phyloP scores from a whole-genome alignment of 30 jellyfish, hydroid and myxozoan genomes.

The Calvadosia cruxmelitensis region DNA sequence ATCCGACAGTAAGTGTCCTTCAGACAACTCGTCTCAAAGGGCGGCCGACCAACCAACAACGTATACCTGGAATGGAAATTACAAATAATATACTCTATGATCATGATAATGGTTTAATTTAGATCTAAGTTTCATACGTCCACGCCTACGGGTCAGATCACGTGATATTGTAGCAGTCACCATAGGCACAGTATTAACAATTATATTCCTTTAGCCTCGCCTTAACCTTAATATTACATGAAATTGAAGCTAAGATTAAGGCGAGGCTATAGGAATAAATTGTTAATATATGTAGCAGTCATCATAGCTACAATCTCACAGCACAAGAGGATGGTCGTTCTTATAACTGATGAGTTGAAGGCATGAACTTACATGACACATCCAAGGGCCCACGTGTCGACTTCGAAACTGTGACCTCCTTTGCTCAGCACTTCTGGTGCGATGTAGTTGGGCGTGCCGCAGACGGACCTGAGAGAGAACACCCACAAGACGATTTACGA shows the following conservation, averaged over 20 bases:
- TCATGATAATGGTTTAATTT: not conserved
- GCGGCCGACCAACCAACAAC: constrained; percentile 92
- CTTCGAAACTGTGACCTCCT: constrained; percentile 91
- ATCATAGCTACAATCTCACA: no score
- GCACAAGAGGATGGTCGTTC: no score
- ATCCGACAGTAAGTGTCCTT: constrained; percentile 90
- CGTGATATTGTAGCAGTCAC: no score
- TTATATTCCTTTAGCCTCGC: no score
- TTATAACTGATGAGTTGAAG: no score
- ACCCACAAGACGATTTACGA: not conserved
- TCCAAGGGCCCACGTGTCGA: constrained; percentile 99
- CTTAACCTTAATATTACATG: no score
- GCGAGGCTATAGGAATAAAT: no score
- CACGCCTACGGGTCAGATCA: no score
- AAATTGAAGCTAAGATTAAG: no score
- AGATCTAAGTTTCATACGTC: no score
- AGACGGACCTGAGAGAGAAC: constrained; percentile 59
- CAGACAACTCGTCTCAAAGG: constrained; percentile 89
- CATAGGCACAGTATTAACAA: no score
- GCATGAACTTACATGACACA: constrained; percentile 96
- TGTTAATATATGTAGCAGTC: no score
- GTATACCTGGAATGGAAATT: constrained; percentile 67
- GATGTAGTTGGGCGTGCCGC: constrained; percentile 96
- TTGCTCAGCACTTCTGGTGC: constrained; percentile 96
- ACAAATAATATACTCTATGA: not conserved